phyloP scores from a whole-genome alignment of 2,113 vertebrate genomes.

The Crotalus viridis region DNA sequence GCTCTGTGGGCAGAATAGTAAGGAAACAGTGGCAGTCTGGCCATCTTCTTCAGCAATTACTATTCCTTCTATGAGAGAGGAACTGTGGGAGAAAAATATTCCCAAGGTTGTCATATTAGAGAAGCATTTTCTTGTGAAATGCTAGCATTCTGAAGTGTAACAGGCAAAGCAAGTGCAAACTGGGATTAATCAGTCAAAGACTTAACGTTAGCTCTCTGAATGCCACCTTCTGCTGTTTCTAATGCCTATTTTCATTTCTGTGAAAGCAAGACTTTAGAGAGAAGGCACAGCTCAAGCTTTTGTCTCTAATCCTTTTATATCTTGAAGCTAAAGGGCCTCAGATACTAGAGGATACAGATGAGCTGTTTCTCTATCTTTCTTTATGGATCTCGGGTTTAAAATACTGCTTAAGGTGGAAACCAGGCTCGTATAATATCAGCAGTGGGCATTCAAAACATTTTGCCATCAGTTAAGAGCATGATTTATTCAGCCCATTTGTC shows the following conservation, averaged over 20 bases:
- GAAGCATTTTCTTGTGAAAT: neutral
- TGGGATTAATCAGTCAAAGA: neutral
- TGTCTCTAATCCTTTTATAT: neutral
- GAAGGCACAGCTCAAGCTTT: neutral
- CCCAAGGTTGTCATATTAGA: neutral
- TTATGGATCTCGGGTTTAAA: neutral
- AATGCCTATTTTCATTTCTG: neutral
- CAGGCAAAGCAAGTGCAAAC: neutral
- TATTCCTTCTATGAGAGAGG: neutral
- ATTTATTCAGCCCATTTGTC: neutral
- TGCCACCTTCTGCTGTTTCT: neutral
- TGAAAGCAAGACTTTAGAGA: neutral
- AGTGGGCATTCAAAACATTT: slow-evolving; percentile 37
- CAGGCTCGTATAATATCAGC: neutral
- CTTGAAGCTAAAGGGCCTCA: neutral
- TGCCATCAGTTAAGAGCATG: slow-evolving; percentile 10
- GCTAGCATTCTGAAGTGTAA: neutral
- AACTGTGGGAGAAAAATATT: neutral
- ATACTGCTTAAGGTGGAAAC: neutral
- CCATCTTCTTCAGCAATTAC: neutral
- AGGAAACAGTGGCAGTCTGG: neutral
- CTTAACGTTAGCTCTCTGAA: neutral
- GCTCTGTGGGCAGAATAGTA: neutral
- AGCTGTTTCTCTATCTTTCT: neutral
- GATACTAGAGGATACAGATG: neutral